Conservation (phyloP, 2,888 invertebrate species). For the Napeogenes sylphis region DNA sequence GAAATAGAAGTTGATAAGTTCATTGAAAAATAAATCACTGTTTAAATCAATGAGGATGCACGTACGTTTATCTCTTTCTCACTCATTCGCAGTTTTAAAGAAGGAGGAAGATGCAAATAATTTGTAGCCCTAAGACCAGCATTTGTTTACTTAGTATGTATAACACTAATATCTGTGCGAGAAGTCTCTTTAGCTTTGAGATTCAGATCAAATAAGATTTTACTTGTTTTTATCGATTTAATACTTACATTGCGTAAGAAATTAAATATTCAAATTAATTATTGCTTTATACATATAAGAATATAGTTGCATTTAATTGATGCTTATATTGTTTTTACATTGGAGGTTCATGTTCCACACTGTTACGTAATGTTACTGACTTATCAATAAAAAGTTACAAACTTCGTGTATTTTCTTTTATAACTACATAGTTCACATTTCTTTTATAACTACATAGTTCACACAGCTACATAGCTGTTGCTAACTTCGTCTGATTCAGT, state of each 20-base stretch:
- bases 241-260: slow-evolving; percentile 7
- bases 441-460: too few species aligned
- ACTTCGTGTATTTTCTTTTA: neutral
- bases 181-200: neutral
- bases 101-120: neutral
- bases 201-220: neutral
- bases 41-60: neutral
- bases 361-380: slow-evolving; percentile 3
- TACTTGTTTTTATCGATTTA: neutral
- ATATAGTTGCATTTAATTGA: neutral
- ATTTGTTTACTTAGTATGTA: neutral
- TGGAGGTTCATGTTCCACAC: slow-evolving; percentile 4
- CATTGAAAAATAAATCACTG: neutral
- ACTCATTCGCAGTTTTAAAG: neutral
- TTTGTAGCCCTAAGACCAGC: neutral
- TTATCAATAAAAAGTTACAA: neutral
- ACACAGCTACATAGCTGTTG: too few species aligned
- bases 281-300: slow-evolving; percentile 2
- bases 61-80: slow-evolving; percentile 1
- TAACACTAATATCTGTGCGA: neutral
- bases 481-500: neutral
- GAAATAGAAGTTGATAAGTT: neutral
- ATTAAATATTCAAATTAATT: neutral
- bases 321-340: slow-evolving; percentile 1
- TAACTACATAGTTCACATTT: too few species aligned